phyloP scores from a whole-genome alignment of 2,797 vertebrate genomes.

The Galago senegalensis region DNA sequence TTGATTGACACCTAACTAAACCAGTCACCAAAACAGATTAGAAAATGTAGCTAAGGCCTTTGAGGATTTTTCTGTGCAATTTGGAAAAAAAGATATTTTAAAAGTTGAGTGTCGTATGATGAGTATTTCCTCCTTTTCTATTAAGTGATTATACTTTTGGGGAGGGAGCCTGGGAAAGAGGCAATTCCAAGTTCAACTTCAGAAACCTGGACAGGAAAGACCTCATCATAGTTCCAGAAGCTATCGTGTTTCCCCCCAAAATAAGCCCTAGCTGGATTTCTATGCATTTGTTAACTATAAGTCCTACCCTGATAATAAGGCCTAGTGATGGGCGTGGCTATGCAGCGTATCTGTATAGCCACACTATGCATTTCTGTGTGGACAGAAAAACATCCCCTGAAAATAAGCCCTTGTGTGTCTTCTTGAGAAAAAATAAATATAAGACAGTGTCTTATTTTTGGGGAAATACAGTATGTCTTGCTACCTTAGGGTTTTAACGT shows the following conservation, averaged over 20 bases:
- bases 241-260: too few species aligned
- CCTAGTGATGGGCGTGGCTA: too few species aligned
- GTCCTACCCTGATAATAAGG: too few species aligned
- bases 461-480: too few species aligned
- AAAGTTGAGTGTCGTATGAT: background rate
- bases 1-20: background rate
- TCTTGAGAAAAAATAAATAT: too few species aligned
- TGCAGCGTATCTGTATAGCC: too few species aligned
- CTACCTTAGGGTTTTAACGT: background rate
- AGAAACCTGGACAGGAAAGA: constrained; percentile 27
- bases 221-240: background rate
- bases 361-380: too few species aligned
- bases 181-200: background rate
- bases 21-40: background rate
- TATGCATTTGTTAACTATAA: too few species aligned
- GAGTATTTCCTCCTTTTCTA: background rate
- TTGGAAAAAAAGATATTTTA: background rate
- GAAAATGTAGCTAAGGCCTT: background rate
- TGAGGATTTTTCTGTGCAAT: background rate
- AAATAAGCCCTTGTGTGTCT: too few species aligned
- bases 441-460: too few species aligned
- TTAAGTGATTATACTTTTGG: background rate
- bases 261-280: too few species aligned
- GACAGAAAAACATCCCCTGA: too few species aligned
- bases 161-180: background rate